phyloP scores from a whole-genome alignment of 2,113 vertebrate species.

The Dromaius novaehollandiae region DNA sequence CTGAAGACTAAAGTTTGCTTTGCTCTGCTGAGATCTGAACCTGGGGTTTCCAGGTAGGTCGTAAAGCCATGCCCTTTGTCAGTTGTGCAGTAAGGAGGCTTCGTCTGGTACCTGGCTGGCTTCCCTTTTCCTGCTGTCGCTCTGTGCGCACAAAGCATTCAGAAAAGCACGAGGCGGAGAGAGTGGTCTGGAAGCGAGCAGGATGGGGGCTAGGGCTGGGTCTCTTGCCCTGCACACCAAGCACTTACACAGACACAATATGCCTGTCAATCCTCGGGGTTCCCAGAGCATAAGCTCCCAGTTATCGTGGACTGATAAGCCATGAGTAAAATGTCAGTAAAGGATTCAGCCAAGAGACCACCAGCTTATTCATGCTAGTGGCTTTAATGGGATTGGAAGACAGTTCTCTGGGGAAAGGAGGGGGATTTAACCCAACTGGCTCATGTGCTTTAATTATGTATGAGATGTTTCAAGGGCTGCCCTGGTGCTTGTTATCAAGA shows the following conservation, averaged over 20 bases:
- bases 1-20: neutral
- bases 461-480: neutral
- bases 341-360: neutral
- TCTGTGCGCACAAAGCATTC: neutral
- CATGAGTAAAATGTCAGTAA: neutral
- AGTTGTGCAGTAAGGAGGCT: neutral
- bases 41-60: neutral
- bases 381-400: neutral
- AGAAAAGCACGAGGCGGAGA: neutral
- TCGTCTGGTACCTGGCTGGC: accelerated
- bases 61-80: neutral
- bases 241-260: neutral
- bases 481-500: neutral
- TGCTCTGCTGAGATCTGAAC: neutral
- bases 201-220: neutral
- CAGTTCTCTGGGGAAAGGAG: neutral
- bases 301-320: neutral
- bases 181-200: neutral
- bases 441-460: neutral
- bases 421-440: neutral
- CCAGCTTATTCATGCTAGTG: neutral
- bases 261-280: neutral
- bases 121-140: neutral
- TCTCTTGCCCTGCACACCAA: neutral
- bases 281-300: neutral